phyloP scores from a whole-genome alignment of 2,797 vertebrate species.

The Chlorospingus semifuscus region DNA sequence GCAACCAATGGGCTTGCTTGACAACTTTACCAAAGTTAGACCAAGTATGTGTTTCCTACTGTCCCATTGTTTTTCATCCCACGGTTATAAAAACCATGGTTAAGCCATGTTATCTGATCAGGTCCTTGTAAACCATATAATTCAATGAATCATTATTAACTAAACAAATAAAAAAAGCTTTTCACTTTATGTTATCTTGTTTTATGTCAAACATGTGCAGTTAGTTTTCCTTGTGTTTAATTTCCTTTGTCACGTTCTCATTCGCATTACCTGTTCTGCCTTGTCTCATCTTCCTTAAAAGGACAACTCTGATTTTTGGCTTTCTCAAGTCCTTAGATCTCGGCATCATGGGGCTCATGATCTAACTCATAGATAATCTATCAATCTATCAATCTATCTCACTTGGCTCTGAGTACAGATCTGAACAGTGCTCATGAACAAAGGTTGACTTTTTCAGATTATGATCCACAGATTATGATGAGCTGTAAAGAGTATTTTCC shows the following conservation, averaged over 20 bases:
- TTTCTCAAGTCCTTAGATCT: background rate
- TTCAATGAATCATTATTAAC: background rate
- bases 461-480: background rate
- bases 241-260: background rate
- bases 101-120: background rate
- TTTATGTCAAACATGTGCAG: background rate
- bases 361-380: background rate
- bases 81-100: background rate
- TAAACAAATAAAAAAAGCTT: background rate
- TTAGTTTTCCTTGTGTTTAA: background rate
- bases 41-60: background rate
- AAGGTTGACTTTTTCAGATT: background rate
- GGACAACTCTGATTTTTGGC: background rate
- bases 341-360: accelerated
- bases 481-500: background rate
- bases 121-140: background rate
- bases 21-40: background rate
- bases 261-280: background rate
- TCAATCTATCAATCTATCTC: background rate
- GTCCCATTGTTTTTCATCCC: background rate
- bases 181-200: background rate
- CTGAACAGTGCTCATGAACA: background rate
- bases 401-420: background rate
- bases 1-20: background rate
- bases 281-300: background rate